These are phyloP conservation scores for Danaus melanippus DNA, from an alignment of 1,140 invertebrate species.

Conservation along the genomic window DNA sequence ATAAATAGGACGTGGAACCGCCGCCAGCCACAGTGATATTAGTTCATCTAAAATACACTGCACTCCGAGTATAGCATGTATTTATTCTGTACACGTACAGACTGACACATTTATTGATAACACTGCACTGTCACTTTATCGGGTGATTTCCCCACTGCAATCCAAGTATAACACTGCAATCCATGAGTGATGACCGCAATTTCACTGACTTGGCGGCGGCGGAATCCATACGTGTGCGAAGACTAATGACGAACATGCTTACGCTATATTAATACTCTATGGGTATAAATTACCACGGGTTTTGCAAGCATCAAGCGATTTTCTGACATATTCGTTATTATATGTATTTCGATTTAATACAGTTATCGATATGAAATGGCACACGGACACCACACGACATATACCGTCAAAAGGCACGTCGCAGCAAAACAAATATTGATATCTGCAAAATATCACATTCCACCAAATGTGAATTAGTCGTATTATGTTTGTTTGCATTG, in stretches of 20 bases:
- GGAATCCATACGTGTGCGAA: constrained; percentile 45
- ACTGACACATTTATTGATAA: constrained; percentile 41
- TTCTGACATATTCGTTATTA: constrained; percentile 20
- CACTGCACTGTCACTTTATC: constrained; percentile 61
- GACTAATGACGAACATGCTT: constrained; percentile 49
- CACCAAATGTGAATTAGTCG: background rate
- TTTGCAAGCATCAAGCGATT: constrained; percentile 40
- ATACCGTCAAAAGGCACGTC: constrained; percentile 36
- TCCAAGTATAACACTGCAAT: constrained; percentile 66
- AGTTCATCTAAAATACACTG: constrained; percentile 40
- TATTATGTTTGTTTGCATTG: background rate
- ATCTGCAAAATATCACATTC: constrained; percentile 14
- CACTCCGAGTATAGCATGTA: constrained; percentile 43
- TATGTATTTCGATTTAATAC: constrained; percentile 16
- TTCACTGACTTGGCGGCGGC: constrained; percentile 54
- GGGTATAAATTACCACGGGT: constrained; percentile 34
- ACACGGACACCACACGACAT: constrained; percentile 28
- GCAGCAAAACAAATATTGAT: constrained; percentile 25
- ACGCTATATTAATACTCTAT: constrained; percentile 28
- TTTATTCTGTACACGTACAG: constrained; percentile 26
- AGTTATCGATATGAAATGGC: constrained; percentile 18
- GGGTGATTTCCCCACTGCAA: constrained; percentile 61
- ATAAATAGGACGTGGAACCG: constrained; percentile 49
- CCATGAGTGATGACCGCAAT: constrained; percentile 37
- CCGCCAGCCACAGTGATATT: constrained; percentile 57